Evolutionary conservation across 1,140 invertebrate species (phyloP), one percentile per base, ranked within the genome.

Genomic region (Hyles euphorbiae): DNA sequence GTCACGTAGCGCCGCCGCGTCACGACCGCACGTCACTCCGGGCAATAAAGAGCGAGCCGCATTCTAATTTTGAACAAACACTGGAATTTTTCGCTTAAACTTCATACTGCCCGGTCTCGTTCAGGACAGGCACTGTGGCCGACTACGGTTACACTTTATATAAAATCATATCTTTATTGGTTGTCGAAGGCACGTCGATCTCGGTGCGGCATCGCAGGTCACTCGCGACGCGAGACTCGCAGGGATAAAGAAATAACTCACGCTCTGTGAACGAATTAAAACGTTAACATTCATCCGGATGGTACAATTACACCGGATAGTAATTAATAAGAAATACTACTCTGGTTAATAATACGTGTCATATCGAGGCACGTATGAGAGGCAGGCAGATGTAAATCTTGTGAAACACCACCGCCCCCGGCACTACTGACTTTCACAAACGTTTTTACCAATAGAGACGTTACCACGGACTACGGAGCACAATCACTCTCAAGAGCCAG

Each of bases 61-160:
- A 87, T 87, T 86, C 82, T 88, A 88, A 88, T 84, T 88, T 86
- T 74, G 74, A 77, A 86, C 79, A 81, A 85, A 88, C 76, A 70
- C 76, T 77, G 79, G 79, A 80, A 84, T 85, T 83, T 85, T 88
- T 81, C 73, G 81, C 79, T 83, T 63, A 72, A 74, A 70, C 66
- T 70, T 78, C 73, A 67, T 58, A 65, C 61, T 54, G 40, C 5
- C 61, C 73, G 69, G 73, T 70, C 61, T 56, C 48, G 65, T 70
- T 74, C 67, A 70, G 80, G 74, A 75, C 71, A 76, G 72, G 66
- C 68, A 55, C 53, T 65, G 53, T 44, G 40, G 74, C 67, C 61
- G 65, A 68, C 67, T 49, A 53, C 61, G 55, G 76, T 76, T 76
- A 78, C 62, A 61, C 66, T 67, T 67, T 69, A 77, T 47, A 58